Conservation (phyloP, 1,140 invertebrate species). For the Scaptomyza graminum region DNA sequence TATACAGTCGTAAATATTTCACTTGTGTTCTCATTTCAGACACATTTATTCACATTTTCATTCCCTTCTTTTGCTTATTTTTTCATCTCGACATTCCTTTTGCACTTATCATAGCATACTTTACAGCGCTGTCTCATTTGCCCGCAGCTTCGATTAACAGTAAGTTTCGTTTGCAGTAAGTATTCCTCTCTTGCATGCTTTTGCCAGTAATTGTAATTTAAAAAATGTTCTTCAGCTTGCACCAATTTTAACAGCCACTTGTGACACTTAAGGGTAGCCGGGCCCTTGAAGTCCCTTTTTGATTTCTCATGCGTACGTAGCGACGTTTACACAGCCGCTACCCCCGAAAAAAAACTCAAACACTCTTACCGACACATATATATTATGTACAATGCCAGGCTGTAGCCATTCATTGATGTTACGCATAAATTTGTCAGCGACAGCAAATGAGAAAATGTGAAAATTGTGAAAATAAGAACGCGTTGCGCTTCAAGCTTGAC, state of each 20-base stretch:
- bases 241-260: conserved; percentile 38
- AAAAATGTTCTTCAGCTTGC: conserved; percentile 31
- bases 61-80: neutral
- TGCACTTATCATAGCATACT: conserved; percentile 25
- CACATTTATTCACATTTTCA: neutral
- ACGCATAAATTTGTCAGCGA: conserved; percentile 69
- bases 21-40: neutral
- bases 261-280: neutral
- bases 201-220: conserved; percentile 54
- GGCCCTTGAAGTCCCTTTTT: conserved; percentile 47
- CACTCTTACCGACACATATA: neutral
- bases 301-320: conserved; percentile 70
- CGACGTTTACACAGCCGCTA: conserved; percentile 65
- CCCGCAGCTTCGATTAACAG: conserved; percentile 32
- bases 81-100: neutral
- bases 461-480: conserved; percentile 56
- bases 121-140: conserved; percentile 8
- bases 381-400: neutral
- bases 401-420: conserved; percentile 51
- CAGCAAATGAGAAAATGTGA: conserved; percentile 42
- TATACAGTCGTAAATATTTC: neutral
- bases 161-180: neutral
- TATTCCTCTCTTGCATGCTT: conserved; percentile 2
- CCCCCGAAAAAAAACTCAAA: conserved; percentile 46
- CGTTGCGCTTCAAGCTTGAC: conserved; percentile 70